A percentile compares a stretch with the other conserved stretches of the same genome.
Conservation (phyloP, 2,888 invertebrate genomes). For the Petrolisthes cinctipes region DNA sequence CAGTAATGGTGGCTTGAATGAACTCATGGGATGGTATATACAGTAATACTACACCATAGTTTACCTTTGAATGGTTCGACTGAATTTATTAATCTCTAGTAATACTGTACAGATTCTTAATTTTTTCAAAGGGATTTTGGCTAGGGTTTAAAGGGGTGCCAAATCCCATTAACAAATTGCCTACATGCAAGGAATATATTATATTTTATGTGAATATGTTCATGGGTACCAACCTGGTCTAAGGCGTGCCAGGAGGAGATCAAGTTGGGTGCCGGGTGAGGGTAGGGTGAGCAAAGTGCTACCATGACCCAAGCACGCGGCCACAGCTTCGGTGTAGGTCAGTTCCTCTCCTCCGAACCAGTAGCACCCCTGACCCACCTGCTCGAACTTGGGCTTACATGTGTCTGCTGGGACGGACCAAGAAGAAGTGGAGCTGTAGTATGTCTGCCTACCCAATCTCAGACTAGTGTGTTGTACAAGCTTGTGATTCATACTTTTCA, state of each 20-base stretch:
- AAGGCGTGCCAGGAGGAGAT: constrained; percentile 31
- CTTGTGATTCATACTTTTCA: too few species aligned
- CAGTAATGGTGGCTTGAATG: not conserved
- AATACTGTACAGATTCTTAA: not conserved
- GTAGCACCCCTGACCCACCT: constrained; percentile 42
- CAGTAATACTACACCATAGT: too few species aligned
- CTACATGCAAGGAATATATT: too few species aligned
- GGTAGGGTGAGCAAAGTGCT: constrained; percentile 36
- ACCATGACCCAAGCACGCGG: constrained; percentile 33
- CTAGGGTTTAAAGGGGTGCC: too few species aligned
- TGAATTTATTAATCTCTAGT: not conserved
- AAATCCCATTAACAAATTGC: too few species aligned
- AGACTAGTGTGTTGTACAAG: not conserved
- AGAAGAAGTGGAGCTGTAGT: not conserved
- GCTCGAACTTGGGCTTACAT: constrained; percentile 30
- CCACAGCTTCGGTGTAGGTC: constrained; percentile 44
- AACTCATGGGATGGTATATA: too few species aligned
- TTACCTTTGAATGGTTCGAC: not conserved
- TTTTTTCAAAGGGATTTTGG: too few species aligned
- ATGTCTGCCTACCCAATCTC: not conserved
- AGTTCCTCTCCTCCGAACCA: constrained; percentile 50
- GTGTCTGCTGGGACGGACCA: constrained; percentile 12
- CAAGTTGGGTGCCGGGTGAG: constrained; percentile 34
- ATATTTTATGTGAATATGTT: not conserved
- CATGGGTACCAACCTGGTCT: constrained; percentile 2